phyloP scores from a whole-genome alignment of 2,797 vertebrate species.

The Aotus griseimembra region DNA sequence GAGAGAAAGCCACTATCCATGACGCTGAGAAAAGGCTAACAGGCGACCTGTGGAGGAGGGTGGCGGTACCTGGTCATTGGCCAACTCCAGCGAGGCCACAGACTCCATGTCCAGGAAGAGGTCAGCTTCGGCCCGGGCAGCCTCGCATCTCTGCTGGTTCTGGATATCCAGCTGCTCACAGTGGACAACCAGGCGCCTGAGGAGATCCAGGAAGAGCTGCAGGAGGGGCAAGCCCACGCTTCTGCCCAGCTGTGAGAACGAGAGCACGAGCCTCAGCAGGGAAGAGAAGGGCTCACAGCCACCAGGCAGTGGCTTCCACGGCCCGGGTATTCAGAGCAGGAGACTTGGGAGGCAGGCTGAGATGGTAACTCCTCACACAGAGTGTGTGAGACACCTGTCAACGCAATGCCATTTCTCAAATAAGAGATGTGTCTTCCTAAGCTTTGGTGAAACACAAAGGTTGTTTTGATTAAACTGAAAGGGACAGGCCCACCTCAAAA shows the following conservation, averaged over 20 bases:
- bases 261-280: neutral
- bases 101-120: slow-evolving; percentile 89
- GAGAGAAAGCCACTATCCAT: neutral
- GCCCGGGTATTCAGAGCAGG: fast-evolving
- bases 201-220: slow-evolving; percentile 86
- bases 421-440: neutral
- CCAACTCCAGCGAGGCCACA: slow-evolving; percentile 73
- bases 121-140: slow-evolving; percentile 77
- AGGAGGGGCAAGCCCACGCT: slow-evolving; percentile 76
- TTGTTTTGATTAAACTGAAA: neutral
- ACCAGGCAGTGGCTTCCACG: fast-evolving
- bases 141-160: slow-evolving; percentile 69
- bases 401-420: neutral
- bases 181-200: slow-evolving; percentile 85
- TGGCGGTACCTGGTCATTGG: slow-evolving; percentile 87
- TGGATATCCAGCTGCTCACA: slow-evolving; percentile 80
- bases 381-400: fast-evolving
- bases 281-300: neutral
- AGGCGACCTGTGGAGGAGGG: neutral
- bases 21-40: neutral
- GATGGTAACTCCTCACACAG: neutral
- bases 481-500: neutral
- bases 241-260: slow-evolving; percentile 79
- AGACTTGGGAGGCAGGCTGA: neutral
- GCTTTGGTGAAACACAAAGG: neutral